Evolutionary conservation across 2,888 invertebrate species (phyloP).

Genomic region (Eledona agricola): DNA sequence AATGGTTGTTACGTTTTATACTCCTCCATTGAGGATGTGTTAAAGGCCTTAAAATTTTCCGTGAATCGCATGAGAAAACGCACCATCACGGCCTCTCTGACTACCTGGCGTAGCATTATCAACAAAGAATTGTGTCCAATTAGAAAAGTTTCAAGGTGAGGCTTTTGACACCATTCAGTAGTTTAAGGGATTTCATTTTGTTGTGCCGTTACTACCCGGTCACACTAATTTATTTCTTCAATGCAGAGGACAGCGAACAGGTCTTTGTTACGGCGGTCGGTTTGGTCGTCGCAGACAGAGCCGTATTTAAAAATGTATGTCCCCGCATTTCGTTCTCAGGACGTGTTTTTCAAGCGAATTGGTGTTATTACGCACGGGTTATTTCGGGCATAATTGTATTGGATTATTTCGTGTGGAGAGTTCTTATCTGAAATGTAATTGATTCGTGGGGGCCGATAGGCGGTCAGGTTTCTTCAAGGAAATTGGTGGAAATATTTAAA

Average conservation of each 20-base stretch:
- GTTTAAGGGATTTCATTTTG: slow-evolving; percentile 28
- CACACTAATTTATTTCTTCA: slow-evolving; percentile 34
- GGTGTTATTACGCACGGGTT: slow-evolving; percentile 15
- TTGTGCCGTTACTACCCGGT: slow-evolving; percentile 18
- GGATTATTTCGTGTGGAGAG: slow-evolving; percentile 21
- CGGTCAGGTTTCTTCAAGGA: slow-evolving; percentile 4
- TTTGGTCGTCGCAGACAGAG: slow-evolving; percentile 15
- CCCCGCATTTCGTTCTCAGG: slow-evolving; percentile 4
- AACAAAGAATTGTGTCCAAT: slow-evolving; percentile 33
- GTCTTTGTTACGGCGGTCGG: slow-evolving; percentile 24
- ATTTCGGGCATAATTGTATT: slow-evolving; percentile 22
- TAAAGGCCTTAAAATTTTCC: no score
- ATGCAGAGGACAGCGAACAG: slow-evolving; percentile 24
- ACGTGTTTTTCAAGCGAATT: slow-evolving; percentile 16
- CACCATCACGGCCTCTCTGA: slow-evolving; percentile 11
- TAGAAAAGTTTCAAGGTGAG: slow-evolving; percentile 34
- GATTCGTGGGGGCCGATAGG: slow-evolving; percentile 9
- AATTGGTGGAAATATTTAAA: no score
- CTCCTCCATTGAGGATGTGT: no score
- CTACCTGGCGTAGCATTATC: slow-evolving; percentile 13
- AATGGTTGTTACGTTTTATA: no score
- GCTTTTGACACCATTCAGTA: slow-evolving; percentile 30
- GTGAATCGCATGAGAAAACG: no score
- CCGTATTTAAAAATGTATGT: slow-evolving; percentile 21
- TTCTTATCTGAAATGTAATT: slow-evolving; percentile 21